A percentile compares a stretch with the other conserved stretches of the same genome.
phyloP scores from a whole-genome alignment of 2,113 vertebrate genomes.

The Neofelis nebulosa region DNA sequence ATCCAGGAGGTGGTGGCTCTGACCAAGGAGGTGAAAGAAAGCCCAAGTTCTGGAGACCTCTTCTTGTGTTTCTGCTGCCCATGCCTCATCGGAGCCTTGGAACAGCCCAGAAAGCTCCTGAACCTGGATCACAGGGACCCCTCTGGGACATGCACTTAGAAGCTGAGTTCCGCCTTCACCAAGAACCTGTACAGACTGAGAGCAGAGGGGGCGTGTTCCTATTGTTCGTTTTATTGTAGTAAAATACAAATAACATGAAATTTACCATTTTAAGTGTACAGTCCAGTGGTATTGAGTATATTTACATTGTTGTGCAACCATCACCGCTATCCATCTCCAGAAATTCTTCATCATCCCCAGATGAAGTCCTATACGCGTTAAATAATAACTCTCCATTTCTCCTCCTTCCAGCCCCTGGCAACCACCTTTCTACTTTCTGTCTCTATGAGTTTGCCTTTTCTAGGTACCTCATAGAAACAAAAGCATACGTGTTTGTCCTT shows the following conservation, averaged over 20 bases:
- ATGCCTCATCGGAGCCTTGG: neutral
- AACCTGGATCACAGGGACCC: neutral
- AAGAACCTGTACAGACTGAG: neutral
- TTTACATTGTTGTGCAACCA: neutral
- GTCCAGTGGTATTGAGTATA: neutral
- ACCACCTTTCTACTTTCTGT: neutral
- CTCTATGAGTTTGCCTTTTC: neutral
- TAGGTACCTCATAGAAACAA: neutral
- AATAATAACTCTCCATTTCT: neutral
- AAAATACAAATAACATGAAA: neutral
- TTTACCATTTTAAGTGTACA: neutral
- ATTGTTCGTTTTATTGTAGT: neutral
- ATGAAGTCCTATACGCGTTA: neutral
- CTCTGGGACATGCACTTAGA: neutral
- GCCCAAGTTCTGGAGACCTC: conserved; percentile 64
- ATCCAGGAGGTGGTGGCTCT: conserved; percentile 62
- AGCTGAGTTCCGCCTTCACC: neutral
- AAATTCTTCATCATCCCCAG: neutral
- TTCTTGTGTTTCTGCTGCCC: conserved; percentile 71
- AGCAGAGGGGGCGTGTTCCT: neutral
- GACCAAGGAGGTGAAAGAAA: conserved; percentile 59
- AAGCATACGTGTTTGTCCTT: neutral
- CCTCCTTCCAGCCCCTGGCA: neutral
- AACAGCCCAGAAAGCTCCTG: neutral
- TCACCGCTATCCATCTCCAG: neutral